Evolutionary conservation across 2,888 invertebrate species (phyloP).

Genomic region (Ecliptopera silaceata): DNA sequence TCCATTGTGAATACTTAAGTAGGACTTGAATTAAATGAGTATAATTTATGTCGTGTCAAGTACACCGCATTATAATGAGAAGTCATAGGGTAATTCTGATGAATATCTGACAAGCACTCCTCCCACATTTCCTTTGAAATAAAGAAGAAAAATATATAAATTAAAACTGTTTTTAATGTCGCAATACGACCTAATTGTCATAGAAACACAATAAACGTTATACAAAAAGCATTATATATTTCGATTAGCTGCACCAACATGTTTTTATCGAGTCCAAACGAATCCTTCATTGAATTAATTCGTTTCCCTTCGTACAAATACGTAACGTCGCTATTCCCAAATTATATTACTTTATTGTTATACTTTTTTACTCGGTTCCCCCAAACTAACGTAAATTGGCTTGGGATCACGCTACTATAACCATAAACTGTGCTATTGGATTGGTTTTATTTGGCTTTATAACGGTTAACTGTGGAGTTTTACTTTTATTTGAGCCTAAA

Average conservation of each 20-base stretch:
- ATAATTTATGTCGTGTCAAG: no score
- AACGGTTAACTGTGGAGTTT: conserved; percentile 45
- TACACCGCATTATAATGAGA: no score
- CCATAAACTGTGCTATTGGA: conserved; percentile 76
- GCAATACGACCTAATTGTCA: neutral
- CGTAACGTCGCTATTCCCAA: conserved; percentile 70
- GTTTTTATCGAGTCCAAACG: conserved; percentile 58
- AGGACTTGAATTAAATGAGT: neutral
- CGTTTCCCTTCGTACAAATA: conserved; percentile 69
- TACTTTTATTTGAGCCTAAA: conserved; percentile 41
- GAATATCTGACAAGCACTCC: neutral
- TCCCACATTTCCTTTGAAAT: neutral
- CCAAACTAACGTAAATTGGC: conserved; percentile 79
- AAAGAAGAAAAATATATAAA: neutral
- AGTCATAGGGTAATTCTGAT: no score
- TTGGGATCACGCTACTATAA: conserved; percentile 78
- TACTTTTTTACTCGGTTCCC: conserved; percentile 76
- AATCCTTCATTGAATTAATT: conserved; percentile 74
- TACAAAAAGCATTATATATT: conserved; percentile 17
- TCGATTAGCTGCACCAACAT: conserved; percentile 48
- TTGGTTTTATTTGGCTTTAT: conserved; percentile 64
- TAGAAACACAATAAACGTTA: neutral
- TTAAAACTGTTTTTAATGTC: neutral
- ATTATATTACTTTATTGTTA: conserved; percentile 82
- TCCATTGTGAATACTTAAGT: conserved; percentile 1